phyloP scores from a whole-genome alignment of 2,888 invertebrate genomes.

The Drosophila macrospina region DNA sequence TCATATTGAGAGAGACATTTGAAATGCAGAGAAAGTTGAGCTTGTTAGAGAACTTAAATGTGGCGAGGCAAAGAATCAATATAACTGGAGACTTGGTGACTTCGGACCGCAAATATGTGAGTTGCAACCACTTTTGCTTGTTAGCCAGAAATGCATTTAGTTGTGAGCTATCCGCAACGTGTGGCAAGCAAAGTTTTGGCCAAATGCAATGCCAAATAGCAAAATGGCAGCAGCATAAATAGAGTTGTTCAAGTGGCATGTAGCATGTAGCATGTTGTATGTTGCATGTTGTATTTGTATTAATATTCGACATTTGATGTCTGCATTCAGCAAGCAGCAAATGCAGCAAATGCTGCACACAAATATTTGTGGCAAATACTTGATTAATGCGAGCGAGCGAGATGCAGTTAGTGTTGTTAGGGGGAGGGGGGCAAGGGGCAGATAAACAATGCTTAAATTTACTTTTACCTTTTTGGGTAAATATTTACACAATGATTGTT shows the following conservation, averaged over 20 bases:
- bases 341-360: conserved; percentile 40
- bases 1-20: no score
- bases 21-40: no score
- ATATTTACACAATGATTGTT: conserved; percentile 74
- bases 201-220: not conserved
- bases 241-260: conserved; percentile 24
- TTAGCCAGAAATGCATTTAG: conserved; percentile 2
- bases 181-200: conserved; percentile 6
- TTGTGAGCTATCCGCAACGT: conserved; percentile 11
- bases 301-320: conserved; percentile 49
- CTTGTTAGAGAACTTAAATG: not conserved
- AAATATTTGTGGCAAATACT: conserved; percentile 51
- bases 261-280: conserved; percentile 20
- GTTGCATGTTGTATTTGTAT: conserved; percentile 16
- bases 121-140: conserved; percentile 18
- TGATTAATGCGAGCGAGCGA: conserved; percentile 13
- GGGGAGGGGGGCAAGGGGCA: not conserved
- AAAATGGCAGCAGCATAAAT: conserved; percentile 23
- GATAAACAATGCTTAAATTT: conserved; percentile 69
- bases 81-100: not conserved
- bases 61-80: not conserved
- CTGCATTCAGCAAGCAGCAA: conserved; percentile 25
- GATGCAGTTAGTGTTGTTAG: not conserved
- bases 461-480: conserved; percentile 70
- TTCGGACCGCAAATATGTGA: conserved; percentile 12